phyloP scores from a whole-genome alignment of 2,797 vertebrate genomes.

The Sebastiscus tertius region DNA sequence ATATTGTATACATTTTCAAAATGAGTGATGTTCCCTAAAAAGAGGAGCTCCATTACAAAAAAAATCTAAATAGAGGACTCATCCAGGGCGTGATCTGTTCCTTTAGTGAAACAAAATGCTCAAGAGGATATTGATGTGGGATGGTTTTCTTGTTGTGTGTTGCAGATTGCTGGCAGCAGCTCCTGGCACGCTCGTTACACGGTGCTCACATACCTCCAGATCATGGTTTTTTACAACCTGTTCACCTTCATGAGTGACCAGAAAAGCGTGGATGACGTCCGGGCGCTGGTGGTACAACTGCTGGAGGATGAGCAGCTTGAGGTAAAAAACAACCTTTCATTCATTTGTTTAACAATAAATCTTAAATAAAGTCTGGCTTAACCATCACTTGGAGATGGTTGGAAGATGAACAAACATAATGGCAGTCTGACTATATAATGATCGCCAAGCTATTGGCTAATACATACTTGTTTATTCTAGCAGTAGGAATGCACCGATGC shows the following conservation, averaged over 20 bases:
- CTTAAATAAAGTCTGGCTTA: neutral
- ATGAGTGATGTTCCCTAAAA: neutral
- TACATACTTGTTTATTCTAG: slow-evolving; percentile 61
- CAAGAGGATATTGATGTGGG: neutral
- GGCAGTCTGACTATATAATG: slow-evolving; percentile 35
- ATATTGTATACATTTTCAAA: neutral
- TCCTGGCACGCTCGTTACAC: slow-evolving; percentile 98
- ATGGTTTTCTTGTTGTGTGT: slow-evolving; percentile 39
- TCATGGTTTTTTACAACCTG: slow-evolving; percentile 99
- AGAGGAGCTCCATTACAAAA: neutral
- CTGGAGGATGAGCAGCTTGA: slow-evolving; percentile 97
- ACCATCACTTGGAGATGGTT: neutral
- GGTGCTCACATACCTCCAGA: slow-evolving; percentile 96
- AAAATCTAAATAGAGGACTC: neutral
- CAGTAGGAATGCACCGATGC: neutral
- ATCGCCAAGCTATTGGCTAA: slow-evolving; percentile 4
- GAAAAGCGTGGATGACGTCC: slow-evolving; percentile 87
- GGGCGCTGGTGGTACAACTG: slow-evolving; percentile 88
- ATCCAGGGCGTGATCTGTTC: neutral
- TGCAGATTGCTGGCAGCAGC: slow-evolving; percentile 93
- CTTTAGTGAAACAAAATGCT: slow-evolving; percentile 5
- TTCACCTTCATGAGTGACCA: slow-evolving; percentile 94
- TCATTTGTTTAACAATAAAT: neutral
- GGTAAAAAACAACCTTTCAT: slow-evolving; percentile 75
- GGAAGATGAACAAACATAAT: slow-evolving; percentile 12